Evolutionary conservation across 37 sponge, comb jelly and placozoan species (phyloP), one percentile per base, ranked within the genome.

Genomic region (Eunapius fragilis): DNA sequence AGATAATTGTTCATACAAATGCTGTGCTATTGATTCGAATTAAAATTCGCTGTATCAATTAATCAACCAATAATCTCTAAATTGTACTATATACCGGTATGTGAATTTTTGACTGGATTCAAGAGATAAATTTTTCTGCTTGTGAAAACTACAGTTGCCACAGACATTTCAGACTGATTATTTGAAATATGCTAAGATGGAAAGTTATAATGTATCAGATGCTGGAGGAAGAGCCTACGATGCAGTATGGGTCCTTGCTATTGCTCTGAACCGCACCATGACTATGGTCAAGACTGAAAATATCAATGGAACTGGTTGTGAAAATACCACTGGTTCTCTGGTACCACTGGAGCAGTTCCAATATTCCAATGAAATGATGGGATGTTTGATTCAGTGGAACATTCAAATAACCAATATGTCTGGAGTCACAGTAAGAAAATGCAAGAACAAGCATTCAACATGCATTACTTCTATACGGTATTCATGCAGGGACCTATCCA

Each of bases 191-290:
- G 41, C 41, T 41, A 6, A 9, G 41, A 3, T 9, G 6, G 6
- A 41, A 9, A 6, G 41, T 6, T 41, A 41, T 41, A 3, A 41
- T 41, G 41, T 41, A 9, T 41, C 41, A 9, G 41, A 41, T 41
- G 41, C 41, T 41, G 41, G 41, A 41, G 41, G 41, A 41, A 0
- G 73, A 10, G 81, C 87, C 5, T 87, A 81, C 34, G 87, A 87
- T 72, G 81, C 81, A 3, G 50, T 78, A 12, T 87, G 87, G 87
- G 32, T 81, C 11, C 24, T 87, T 23, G 87, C 87, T 26, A 37
- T 81, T 24, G 87, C 76, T 35, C 69, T 87, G 37, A 78, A 87
- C 71, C 38, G 37, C 25, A 74, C 50, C 10, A 23, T 13, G 27
- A 30, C 33, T 4, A 71, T 78, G 79, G 41, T 70, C 12, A 14